Base-by-base conservation (phyloP, 53 echinoderm and acorn worm genomes). In the Arbacia lixula region DNA sequence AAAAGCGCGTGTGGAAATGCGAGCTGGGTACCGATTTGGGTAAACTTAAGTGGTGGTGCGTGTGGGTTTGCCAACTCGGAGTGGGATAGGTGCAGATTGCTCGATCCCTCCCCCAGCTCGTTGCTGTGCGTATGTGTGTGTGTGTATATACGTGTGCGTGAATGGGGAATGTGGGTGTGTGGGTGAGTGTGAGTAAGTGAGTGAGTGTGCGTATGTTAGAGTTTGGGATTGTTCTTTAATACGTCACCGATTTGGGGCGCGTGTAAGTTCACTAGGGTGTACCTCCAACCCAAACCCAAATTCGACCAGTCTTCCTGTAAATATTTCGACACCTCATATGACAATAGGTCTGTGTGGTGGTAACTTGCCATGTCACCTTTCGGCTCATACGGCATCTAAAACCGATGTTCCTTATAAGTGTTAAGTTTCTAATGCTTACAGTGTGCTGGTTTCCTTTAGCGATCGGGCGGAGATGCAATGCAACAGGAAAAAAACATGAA, bases 171-270 rank as follows among this genome's bases (percentile, higher is more conserved):
- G 46, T 46, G 46, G 6, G 46, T 6, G 46, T 46, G 46, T 46
- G 46, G 6, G 46, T 46, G 14, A n/a, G n/a, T n/a, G n/a, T n/a
- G n/a, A n/a, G n/a, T n/a, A n/a, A n/a, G n/a, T n/a, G n/a, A n/a
- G n/a, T n/a, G n/a, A 42, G 43, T 69, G 27, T 42, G 69, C 40
- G 69, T 69, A 16, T 24, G 40, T 25, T 69, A 43, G 43, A 69
- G 69, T 69, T 69, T 69, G 69, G 69, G 69, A 26, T 69, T 69
- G 69, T 69, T 42, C 69, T 69, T n/a, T 69, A 69, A 69, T 69
- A 69, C 69, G 69, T 69, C 69, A 69, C 3, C 43, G 69, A 39
- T 69, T 41, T 69, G 26, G 29, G 69, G 69, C 26, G 43, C 69
- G 69, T 69, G 69, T 69, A 36, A 46, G 43, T 43, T 43, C 43